phyloP scores from a whole-genome alignment of 1,140 invertebrate species.

The Cyrtorhinus lividipennis region DNA sequence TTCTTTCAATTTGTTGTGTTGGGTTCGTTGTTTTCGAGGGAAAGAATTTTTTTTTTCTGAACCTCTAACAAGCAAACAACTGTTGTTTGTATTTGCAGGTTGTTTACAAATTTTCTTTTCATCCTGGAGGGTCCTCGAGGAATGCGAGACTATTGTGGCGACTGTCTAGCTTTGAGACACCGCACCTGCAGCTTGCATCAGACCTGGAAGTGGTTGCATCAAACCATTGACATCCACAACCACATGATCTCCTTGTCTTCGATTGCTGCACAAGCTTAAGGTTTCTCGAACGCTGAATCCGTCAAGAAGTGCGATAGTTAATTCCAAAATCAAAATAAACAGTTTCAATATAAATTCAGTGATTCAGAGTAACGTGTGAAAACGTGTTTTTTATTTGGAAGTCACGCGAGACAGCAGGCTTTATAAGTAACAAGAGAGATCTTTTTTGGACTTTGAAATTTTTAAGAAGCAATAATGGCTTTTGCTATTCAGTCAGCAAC shows the following conservation, averaged over 20 bases:
- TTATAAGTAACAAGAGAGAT: too few species aligned
- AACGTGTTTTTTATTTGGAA: neutral
- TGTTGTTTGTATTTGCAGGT: too few species aligned
- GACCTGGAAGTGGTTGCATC: conserved; percentile 85
- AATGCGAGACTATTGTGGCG: conserved; percentile 65
- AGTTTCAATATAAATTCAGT: neutral
- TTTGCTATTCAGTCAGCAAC: conserved; percentile 5
- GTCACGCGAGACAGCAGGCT: neutral
- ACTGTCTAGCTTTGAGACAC: conserved; percentile 68
- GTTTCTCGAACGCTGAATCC: too few species aligned
- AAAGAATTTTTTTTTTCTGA: too few species aligned
- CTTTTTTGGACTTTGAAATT: neutral
- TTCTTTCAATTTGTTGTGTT: too few species aligned
- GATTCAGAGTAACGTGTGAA: neutral
- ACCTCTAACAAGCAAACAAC: too few species aligned
- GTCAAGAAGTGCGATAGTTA: neutral
- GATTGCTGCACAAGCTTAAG: conserved; percentile 21
- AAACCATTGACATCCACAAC: conserved; percentile 70
- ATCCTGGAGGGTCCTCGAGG: conserved; percentile 47
- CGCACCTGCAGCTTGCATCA: conserved; percentile 64
- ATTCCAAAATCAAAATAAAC: conserved; percentile 13
- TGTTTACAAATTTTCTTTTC: conserved; percentile 22
- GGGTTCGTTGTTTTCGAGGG: too few species aligned
- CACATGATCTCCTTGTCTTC: conserved; percentile 64
- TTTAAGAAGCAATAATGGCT: conserved; percentile 10